phyloP scores from a whole-genome alignment of 2,113 vertebrate genomes.

The Ariopsis seemanni region DNA sequence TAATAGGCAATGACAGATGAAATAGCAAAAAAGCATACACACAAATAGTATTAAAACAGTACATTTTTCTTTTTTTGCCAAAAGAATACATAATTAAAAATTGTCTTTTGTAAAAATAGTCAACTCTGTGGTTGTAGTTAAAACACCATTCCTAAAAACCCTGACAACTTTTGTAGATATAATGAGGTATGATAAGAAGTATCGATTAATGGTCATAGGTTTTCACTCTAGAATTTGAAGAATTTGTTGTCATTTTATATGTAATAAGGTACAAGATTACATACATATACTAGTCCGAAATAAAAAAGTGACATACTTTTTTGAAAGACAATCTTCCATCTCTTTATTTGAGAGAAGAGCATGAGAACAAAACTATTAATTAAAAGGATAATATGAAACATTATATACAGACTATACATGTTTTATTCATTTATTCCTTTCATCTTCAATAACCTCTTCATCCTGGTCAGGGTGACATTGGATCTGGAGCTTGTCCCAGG shows the following conservation, averaged over 20 bases:
- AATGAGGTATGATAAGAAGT: not conserved
- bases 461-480: not conserved
- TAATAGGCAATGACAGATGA: not conserved
- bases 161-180: too few relatives aligned
- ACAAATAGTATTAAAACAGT: not conserved
- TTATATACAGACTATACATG: too few relatives aligned
- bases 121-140: too few relatives aligned
- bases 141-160: too few relatives aligned
- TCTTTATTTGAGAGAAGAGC: too few relatives aligned
- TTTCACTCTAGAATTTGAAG: not conserved
- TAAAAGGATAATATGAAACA: not conserved
- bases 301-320: not conserved
- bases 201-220: not conserved
- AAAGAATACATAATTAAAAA: not conserved
- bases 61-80: too few relatives aligned
- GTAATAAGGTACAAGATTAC: not conserved
- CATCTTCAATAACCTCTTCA: too few relatives aligned
- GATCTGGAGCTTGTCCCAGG: too few relatives aligned
- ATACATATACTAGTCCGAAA: not conserved
- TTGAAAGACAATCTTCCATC: too few relatives aligned
- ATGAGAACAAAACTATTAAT: not conserved
- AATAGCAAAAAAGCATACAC: too few relatives aligned
- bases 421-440: too few relatives aligned
- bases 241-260: not conserved
- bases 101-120: not conserved